phyloP scores from a whole-genome alignment of 1,140 invertebrate genomes.

The Procambarus virginalis region DNA sequence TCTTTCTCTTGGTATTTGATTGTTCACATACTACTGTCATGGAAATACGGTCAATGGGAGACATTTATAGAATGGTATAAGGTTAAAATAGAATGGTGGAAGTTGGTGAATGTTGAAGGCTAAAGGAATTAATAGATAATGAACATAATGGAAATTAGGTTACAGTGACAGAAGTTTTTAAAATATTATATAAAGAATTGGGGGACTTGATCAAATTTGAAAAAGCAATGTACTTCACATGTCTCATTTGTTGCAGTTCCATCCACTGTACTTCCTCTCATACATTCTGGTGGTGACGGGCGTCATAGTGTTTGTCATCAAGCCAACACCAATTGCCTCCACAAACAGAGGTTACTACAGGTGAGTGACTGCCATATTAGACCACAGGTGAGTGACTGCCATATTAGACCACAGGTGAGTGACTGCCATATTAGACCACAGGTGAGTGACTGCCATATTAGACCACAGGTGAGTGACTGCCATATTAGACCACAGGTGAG shows the following conservation, averaged over 20 bases:
- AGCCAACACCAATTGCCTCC: conserved; percentile 77
- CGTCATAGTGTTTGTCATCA: conserved; percentile 83
- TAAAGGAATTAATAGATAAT: background rate
- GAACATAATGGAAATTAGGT: background rate
- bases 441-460: background rate
- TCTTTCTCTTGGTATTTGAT: no score
- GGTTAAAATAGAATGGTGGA: no score
- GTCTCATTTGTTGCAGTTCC: conserved; percentile 80
- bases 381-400: background rate
- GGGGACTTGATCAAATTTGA: no score
- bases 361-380: conserved; percentile 4
- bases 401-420: background rate
- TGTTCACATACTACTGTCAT: no score
- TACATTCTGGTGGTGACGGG: conserved; percentile 85
- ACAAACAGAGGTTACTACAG: conserved; percentile 69
- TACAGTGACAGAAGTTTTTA: background rate
- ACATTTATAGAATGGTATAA: no score
- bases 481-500: background rate
- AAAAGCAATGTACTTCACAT: background rate
- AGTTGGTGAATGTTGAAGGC: background rate
- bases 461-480: background rate
- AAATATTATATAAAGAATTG: no score
- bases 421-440: background rate
- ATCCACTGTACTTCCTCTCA: conserved; percentile 86
- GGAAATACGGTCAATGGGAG: no score